Conservation (phyloP, 1,140 invertebrate species). For the Habropoda laboriosa region DNA sequence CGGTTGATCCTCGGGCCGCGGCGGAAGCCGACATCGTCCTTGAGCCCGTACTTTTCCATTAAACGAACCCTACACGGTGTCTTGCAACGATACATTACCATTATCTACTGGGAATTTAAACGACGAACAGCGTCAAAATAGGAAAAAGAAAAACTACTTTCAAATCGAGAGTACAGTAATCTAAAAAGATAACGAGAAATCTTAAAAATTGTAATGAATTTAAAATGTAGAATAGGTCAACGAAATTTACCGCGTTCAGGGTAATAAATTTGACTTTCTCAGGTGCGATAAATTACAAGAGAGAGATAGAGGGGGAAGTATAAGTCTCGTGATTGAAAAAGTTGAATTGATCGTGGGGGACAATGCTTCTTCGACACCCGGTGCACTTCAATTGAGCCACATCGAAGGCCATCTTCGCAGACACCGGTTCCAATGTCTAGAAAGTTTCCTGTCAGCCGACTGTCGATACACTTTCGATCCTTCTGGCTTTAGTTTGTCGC, state of each 20-base stretch:
- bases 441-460: conserved; percentile 32
- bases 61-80: conserved; percentile 11
- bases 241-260: too few species aligned
- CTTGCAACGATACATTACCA: background rate
- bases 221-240: too few species aligned
- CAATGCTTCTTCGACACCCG: conserved; percentile 22
- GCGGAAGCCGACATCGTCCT: conserved; percentile 28
- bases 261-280: background rate
- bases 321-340: background rate
- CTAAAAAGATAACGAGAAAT: too few species aligned
- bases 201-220: too few species aligned
- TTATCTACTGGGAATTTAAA: background rate
- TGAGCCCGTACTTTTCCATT: conserved; percentile 16
- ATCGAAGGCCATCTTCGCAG: conserved; percentile 6
- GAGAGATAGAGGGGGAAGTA: too few species aligned
- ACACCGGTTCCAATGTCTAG: conserved; percentile 25
- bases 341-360: background rate
- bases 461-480: conserved; percentile 30
- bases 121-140: background rate
- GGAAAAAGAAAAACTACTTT: background rate
- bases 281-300: background rate
- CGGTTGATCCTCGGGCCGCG: conserved; percentile 23
- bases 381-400: conserved; percentile 6
- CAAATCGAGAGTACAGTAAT: too few species aligned
- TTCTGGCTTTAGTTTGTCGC: conserved; percentile 11